phyloP scores from a whole-genome alignment of 2,888 invertebrate species.

The Volucella zonaria region DNA sequence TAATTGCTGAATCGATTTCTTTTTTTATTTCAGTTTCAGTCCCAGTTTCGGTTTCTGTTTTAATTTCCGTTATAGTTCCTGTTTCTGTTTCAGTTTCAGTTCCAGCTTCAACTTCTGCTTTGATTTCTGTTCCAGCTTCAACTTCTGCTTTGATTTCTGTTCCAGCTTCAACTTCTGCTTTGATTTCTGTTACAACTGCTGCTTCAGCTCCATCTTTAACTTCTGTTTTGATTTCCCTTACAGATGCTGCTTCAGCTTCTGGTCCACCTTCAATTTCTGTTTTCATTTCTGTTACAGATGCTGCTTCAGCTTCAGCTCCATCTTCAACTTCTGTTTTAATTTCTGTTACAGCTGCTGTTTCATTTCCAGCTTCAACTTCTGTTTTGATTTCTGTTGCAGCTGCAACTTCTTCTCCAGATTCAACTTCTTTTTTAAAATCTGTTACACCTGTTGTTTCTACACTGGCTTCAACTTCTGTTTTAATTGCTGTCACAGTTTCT shows the following conservation, averaged over 20 bases:
- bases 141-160: conserved; percentile 22
- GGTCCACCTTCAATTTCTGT: conserved; percentile 4
- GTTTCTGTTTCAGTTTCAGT: neutral
- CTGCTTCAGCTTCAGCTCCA: neutral
- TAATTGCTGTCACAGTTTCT: neutral
- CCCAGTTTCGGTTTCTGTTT: neutral
- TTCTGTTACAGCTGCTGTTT: too few species aligned
- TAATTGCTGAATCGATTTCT: neutral
- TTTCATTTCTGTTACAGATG: conserved; percentile 21
- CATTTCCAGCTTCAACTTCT: neutral
- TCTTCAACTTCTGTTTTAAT: too few species aligned
- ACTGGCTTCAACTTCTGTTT: too few species aligned
- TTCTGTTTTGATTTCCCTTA: conserved; percentile 22
- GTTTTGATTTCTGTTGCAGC: conserved; percentile 14
- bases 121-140: neutral
- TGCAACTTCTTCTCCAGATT: neutral
- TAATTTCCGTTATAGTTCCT: neutral
- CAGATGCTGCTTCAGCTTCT: too few species aligned
- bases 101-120: too few species aligned
- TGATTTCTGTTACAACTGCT: too few species aligned
- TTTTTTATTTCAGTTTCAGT: neutral
- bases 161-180: neutral
- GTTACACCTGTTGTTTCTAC: neutral
- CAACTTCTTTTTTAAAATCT: neutral
- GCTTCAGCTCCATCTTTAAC: neutral